Evolutionary conservation across 1,140 invertebrate genomes (phyloP).

Genomic region (Coenobita brevimanus): DNA sequence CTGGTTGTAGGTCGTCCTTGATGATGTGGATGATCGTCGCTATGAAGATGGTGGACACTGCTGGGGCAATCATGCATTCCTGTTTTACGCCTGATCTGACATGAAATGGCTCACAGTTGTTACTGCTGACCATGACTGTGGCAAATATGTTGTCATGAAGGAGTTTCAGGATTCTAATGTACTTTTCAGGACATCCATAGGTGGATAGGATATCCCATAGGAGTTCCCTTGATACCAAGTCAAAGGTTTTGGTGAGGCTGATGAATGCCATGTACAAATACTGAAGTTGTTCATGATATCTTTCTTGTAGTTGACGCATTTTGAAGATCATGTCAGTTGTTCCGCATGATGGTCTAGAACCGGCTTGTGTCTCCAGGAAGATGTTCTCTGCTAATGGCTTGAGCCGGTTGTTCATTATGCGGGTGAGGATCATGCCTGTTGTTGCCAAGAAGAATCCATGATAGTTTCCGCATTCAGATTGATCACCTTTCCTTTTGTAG

Average conservation of each 20-base stretch:
- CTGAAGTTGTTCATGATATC: slow-evolving; percentile 8
- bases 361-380: background rate
- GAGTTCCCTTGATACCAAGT: slow-evolving; percentile 11
- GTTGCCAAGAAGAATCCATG: slow-evolving; percentile 9
- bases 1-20: slow-evolving; percentile 3
- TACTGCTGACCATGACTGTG: background rate
- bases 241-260: slow-evolving; percentile 2
- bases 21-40: slow-evolving; percentile 4
- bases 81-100: slow-evolving; percentile 8
- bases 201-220: slow-evolving; percentile 13
- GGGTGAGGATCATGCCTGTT: background rate
- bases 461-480: slow-evolving; percentile 1
- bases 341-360: slow-evolving; percentile 13
- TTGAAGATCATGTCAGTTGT: slow-evolving; percentile 18
- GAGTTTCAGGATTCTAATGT: background rate
- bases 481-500: slow-evolving; percentile 4
- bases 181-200: slow-evolving; percentile 11
- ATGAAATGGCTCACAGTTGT: background rate
- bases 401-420: slow-evolving; percentile 3
- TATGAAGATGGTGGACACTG: background rate
- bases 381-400: slow-evolving; percentile 10
- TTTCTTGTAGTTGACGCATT: slow-evolving; percentile 3
- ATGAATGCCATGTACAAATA: slow-evolving; percentile 2
- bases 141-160: background rate
- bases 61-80: slow-evolving; percentile 9